These are phyloP conservation scores for Eristalinus aeneus DNA, from an alignment of 2,888 invertebrate species.

Conservation along the genomic window DNA sequence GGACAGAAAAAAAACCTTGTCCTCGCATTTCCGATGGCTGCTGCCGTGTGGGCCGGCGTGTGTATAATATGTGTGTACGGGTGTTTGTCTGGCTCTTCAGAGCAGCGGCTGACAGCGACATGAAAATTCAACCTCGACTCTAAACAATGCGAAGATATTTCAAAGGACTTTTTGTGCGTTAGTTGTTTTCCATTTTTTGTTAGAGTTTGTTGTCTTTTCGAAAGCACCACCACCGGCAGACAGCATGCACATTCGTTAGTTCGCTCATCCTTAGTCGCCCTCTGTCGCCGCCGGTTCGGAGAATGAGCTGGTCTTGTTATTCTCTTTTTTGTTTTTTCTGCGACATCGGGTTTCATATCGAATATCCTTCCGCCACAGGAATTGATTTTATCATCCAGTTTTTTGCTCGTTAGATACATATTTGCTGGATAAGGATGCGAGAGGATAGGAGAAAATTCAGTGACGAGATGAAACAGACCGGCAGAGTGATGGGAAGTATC, in stretches of 20 bases:
- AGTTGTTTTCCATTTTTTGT: conserved; percentile 6
- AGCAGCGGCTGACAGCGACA: conserved; percentile 29
- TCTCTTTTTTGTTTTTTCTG: conserved; percentile 1
- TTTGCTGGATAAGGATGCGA: conserved; percentile 48
- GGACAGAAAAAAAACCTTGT: conserved; percentile 38
- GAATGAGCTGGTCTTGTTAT: not conserved
- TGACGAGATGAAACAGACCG: not conserved
- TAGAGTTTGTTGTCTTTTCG: conserved; percentile 48
- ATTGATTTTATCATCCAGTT: conserved; percentile 63
- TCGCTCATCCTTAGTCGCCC: conserved; percentile 30
- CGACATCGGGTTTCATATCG: conserved; percentile 39
- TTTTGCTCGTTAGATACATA: conserved; percentile 67
- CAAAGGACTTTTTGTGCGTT: conserved; percentile 30
- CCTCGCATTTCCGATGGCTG: conserved; percentile 1
- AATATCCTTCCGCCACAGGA: conserved; percentile 59
- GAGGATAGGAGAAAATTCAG: conserved; percentile 30
- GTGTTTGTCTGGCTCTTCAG: conserved; percentile 15
- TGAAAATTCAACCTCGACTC: conserved; percentile 42
- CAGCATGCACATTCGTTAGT: conserved; percentile 48
- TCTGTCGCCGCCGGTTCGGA: not conserved
- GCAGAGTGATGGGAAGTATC: not conserved
- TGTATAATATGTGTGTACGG: not conserved
- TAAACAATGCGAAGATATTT: conserved; percentile 45
- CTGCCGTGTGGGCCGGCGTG: not conserved
- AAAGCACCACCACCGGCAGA: conserved; percentile 39